A percentile compares a stretch with the other conserved stretches of the same genome.
Conservation (phyloP, 2,888 invertebrate genomes). For the Tetanocera ferruginea region DNA sequence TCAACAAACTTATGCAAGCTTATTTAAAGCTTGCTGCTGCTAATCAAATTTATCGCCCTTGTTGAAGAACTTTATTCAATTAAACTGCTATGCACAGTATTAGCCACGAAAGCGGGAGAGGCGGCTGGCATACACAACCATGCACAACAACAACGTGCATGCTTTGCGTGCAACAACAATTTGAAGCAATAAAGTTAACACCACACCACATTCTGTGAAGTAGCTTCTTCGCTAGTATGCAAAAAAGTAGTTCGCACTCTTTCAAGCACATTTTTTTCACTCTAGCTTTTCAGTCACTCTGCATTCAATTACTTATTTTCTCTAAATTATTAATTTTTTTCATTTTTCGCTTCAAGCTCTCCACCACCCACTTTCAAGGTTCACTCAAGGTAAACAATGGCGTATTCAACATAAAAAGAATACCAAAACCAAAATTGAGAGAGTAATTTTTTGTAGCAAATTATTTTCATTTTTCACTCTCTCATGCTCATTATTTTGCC, state of each 20-base stretch:
- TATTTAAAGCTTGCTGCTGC: constrained; percentile 35
- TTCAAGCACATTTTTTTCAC: background rate
- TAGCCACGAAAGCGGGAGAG: constrained; percentile 44
- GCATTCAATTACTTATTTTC: no score
- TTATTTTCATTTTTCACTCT: constrained; percentile 12
- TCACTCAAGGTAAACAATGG: constrained; percentile 12
- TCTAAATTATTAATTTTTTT: no score
- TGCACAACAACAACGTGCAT: constrained; percentile 53
- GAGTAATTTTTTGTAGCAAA: constrained; percentile 6
- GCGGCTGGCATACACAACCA: background rate
- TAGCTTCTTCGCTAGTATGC: constrained; percentile 2
- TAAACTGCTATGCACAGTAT: constrained; percentile 58
- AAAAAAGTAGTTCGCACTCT: background rate
- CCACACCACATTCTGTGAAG: constrained; percentile 30
- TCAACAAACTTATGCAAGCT: background rate
- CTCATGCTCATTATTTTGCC: background rate
- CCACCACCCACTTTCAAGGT: constrained; percentile 9
- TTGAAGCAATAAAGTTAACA: constrained; percentile 59
- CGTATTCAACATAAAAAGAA: background rate
- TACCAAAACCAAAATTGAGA: background rate
- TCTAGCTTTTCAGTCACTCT: no score
- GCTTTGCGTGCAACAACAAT: constrained; percentile 64
- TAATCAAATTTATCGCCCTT: constrained; percentile 64
- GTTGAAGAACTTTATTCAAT: constrained; percentile 64
- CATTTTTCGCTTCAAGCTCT: no score